Conservation (phyloP, 1,140 invertebrate genomes). For the Megathymus violae region DNA sequence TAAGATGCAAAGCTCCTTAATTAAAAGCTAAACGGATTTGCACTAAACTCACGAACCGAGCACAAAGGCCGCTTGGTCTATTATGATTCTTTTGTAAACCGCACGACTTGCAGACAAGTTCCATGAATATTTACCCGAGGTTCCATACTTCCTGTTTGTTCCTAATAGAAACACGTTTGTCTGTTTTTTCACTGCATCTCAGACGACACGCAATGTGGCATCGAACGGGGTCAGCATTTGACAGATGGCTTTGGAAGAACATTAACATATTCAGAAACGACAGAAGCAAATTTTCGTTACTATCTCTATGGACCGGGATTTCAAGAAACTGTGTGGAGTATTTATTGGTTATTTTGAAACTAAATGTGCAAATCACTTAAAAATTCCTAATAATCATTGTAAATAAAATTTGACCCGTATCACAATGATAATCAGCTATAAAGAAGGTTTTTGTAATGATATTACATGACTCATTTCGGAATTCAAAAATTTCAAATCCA, state of each 20-base stretch:
- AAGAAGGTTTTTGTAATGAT: too few species aligned
- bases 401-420: too few species aligned
- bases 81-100: constrained; percentile 31
- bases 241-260: too few species aligned
- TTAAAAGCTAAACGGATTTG: constrained; percentile 28
- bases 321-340: too few species aligned
- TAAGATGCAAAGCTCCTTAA: constrained; percentile 27
- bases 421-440: too few species aligned
- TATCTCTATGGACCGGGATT: too few species aligned
- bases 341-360: too few species aligned
- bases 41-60: constrained; percentile 17
- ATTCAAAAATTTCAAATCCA: too few species aligned
- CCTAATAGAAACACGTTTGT: not conserved
- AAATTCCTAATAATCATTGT: too few species aligned
- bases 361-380: too few species aligned
- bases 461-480: too few species aligned
- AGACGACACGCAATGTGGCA: not conserved
- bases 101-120: constrained; percentile 1
- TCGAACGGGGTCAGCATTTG: not conserved
- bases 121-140: constrained; percentile 2
- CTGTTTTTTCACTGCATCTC: not conserved
- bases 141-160: not conserved
- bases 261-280: not conserved
- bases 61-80: constrained; percentile 24
- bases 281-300: too few species aligned